A percentile compares a stretch with the other conserved stretches of the same genome.
Conservation (phyloP, 2,797 vertebrate species). For the Enteromius afrohamiltoni region DNA sequence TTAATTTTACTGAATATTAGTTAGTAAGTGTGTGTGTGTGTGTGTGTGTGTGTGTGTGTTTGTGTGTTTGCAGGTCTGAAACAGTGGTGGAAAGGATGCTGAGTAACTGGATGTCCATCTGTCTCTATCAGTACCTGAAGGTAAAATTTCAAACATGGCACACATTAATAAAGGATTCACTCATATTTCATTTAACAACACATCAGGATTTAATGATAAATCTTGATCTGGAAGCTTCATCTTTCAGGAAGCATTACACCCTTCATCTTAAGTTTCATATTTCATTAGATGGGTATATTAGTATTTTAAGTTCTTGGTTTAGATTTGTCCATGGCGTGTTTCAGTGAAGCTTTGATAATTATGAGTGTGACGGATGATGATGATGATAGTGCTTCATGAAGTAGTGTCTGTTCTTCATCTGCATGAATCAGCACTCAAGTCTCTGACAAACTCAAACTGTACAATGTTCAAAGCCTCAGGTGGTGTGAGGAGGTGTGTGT, state of each 20-base stretch:
- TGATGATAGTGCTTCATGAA: conserved; percentile 46
- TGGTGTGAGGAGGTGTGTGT: neutral
- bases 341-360: conserved; percentile 22
- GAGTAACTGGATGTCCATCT: conserved; percentile 92
- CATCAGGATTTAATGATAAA: neutral
- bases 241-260: neutral
- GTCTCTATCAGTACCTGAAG: conserved; percentile 89
- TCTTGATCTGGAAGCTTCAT: neutral
- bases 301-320: neutral
- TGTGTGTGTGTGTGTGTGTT: no score
- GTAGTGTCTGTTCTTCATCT: conserved; percentile 16
- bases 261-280: neutral
- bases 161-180: neutral
- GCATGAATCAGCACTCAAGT: conserved; percentile 28
- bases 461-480: neutral
- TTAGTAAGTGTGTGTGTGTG: neutral
- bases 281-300: neutral
- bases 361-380: conserved; percentile 27
- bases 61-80: conserved; percentile 79
- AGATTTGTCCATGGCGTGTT: conserved; percentile 4
- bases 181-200: neutral
- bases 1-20: neutral
- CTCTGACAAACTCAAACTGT: neutral
- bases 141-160: conserved; percentile 61
- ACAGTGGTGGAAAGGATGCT: conserved; percentile 87